Evolutionary conservation across 2,113 vertebrate species (phyloP).

Genomic region (Oceanites oceanicus): DNA sequence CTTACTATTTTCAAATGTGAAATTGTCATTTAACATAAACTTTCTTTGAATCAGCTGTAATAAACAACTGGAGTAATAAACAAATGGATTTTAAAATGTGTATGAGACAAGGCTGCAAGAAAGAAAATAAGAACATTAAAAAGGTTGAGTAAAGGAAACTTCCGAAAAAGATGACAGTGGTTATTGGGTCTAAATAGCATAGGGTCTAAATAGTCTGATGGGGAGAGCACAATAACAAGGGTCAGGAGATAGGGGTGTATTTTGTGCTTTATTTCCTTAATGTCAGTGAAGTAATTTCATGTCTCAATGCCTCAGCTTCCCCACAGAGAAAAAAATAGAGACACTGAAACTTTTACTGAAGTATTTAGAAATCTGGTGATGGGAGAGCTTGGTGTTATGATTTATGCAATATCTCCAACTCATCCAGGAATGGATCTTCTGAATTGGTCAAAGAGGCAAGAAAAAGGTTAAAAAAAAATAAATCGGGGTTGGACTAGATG

Average conservation of each 20-base stretch:
- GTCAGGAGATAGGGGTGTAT: background rate
- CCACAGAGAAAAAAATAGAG: background rate
- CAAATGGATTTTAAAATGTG: background rate
- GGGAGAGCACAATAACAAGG: background rate
- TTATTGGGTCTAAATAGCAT: background rate
- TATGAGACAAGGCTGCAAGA: background rate
- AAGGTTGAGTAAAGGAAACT: background rate
- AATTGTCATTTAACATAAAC: background rate
- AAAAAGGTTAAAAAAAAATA: background rate
- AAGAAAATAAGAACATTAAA: background rate
- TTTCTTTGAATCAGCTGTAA: background rate
- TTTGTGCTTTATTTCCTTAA: background rate
- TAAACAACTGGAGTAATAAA: background rate
- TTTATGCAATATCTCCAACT: background rate
- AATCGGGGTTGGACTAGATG: background rate
- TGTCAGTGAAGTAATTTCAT: background rate
- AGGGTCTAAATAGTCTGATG: background rate
- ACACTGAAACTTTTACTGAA: background rate
- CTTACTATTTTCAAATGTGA: background rate
- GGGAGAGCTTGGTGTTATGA: background rate
- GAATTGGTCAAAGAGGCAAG: background rate
- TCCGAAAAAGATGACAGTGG: fast-evolving
- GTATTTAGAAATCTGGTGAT: background rate
- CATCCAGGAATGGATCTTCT: background rate
- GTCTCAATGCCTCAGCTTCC: background rate